Evolutionary conservation across 2,797 vertebrate genomes (phyloP).

Genomic region (Streptopelia turtur): DNA sequence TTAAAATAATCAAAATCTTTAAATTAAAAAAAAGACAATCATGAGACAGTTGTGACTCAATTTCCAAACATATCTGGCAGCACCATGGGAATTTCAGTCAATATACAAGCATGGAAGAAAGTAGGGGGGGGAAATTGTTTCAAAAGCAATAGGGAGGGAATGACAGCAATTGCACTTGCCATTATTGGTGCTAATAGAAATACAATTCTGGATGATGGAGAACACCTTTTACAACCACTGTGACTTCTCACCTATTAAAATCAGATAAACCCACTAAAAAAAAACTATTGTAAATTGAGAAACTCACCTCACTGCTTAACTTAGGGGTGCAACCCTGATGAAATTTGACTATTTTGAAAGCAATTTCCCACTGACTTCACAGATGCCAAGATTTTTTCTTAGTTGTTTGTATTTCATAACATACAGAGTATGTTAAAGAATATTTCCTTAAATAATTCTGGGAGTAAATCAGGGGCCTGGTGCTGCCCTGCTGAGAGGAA

Average conservation of each 20-base stretch:
- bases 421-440: constrained; percentile 10
- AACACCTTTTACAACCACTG: not conserved
- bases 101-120: not conserved
- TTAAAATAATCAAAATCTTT: not conserved
- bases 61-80: not conserved
- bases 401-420: not conserved
- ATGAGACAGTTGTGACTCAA: not conserved
- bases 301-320: not conserved
- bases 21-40: not conserved
- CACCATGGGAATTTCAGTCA: not conserved
- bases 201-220: not conserved
- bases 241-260: not conserved
- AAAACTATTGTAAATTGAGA: not conserved
- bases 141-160: not conserved
- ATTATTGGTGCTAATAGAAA: not conserved
- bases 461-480: not conserved
- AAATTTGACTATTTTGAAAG: not conserved
- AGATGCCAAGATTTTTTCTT: not conserved
- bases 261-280: not conserved
- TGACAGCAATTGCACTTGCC: not conserved
- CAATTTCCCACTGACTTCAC: not conserved
- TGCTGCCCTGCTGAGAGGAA: constrained; percentile 53
- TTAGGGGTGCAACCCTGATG: not conserved
- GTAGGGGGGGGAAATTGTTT: not conserved
- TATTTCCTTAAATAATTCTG: constrained; percentile 37